These are phyloP conservation scores for Tetranychus truncatus DNA, from an alignment of 2,888 invertebrate species.

Conservation along the genomic window DNA sequence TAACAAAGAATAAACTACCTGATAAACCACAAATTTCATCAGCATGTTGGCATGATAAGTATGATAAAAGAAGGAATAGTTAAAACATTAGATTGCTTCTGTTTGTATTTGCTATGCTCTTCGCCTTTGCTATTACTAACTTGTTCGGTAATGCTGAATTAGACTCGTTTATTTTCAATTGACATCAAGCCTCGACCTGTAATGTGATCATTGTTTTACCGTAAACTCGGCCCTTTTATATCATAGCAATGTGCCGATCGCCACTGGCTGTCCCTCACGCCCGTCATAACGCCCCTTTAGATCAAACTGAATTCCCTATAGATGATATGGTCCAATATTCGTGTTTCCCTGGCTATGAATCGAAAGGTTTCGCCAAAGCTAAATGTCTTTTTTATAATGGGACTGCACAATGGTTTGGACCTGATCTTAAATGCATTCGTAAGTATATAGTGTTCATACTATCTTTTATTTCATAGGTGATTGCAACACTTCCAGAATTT, in stretches of 20 bases:
- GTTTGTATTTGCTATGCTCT: no score
- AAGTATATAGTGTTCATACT: constrained; percentile 34
- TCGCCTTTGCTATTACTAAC: no score
- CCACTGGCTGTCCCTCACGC: constrained; percentile 37
- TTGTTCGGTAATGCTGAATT: not conserved
- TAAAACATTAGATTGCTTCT: no score
- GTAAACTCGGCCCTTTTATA: not conserved
- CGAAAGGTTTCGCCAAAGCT: constrained; percentile 67
- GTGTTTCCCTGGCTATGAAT: constrained; percentile 81
- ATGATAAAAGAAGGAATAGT: no score
- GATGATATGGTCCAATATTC: constrained; percentile 78
- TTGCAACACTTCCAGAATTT: not conserved
- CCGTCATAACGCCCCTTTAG: constrained; percentile 52
- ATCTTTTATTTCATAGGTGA: not conserved
- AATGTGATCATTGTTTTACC: not conserved
- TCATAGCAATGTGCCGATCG: constrained; percentile 25
- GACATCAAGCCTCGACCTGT: not conserved
- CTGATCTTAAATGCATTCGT: constrained; percentile 88
- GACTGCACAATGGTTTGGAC: constrained; percentile 84
- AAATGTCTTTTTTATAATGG: constrained; percentile 78
- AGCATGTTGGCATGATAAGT: no score
- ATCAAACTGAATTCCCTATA: constrained; percentile 69
- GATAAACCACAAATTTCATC: not conserved
- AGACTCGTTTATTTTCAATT: not conserved
- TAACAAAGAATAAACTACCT: not conserved